Evolutionary conservation across 2,797 vertebrate species (phyloP), one percentile per base, ranked within the genome.

Genomic region (Telmatherina bonti): DNA sequence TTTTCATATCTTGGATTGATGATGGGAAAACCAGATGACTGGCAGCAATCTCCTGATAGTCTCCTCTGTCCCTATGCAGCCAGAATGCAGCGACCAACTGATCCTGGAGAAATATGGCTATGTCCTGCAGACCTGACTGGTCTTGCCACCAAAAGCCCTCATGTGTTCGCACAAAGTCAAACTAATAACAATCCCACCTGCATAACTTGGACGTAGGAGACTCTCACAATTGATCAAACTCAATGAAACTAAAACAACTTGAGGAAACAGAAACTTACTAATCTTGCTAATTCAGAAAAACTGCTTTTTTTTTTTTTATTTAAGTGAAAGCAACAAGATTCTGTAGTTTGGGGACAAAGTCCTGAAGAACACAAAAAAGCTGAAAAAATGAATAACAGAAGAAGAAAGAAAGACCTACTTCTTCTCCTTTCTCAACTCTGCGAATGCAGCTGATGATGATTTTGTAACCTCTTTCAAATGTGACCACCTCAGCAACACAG

Each of bases 401-500:
- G 10, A 16, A 38, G 2, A 38, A 38, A 38, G 5, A 12, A 24
- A n/a, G 10, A 78, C 79, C 26, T 85, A 99, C 98, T 96, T 99
- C 98, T 88, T 99, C 97, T 92, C 96, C 97, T 67, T 97, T 99
- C 80, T 97, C 97, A 77, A 99, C 95, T 77, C 97, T 95, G 65
- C 96, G 95, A 83, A 85, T 95, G 88, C 97, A 97, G 93, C 96
- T 99, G 85, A 99, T 98, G 93, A 99, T 99, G 47, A 99, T 99
- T 89, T 97, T 99, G 93, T 99, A 97, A 85, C 97, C 98, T 86
- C 97, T 93, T 90, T 99, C 98, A 56, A 99, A 99, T 12, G 97
- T 99, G 66, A 99, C 98, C 86, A 98, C 97, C 89, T 99, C 98
- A 54, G 98, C 98, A 82, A 99, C 97, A 31, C 98, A 99, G 89